Conservation (phyloP, 2,113 vertebrate genomes). For the Sinocyclocheilus grahami region DNA sequence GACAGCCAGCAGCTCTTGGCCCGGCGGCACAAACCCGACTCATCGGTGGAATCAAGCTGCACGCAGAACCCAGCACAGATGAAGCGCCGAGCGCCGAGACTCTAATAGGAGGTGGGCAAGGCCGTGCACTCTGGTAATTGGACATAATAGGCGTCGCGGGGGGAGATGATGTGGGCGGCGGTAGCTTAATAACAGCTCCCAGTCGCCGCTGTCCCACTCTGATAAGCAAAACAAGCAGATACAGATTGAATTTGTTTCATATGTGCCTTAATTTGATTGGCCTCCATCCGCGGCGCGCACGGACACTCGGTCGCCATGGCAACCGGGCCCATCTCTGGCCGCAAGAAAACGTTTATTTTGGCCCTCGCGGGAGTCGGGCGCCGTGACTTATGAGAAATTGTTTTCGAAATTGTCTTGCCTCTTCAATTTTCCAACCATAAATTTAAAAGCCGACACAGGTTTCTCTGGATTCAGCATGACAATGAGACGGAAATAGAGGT, state of each 20-base stretch:
- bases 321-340: conserved; percentile 65
- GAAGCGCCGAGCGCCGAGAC: neutral
- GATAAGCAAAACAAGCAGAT: conserved; percentile 60
- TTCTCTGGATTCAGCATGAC: conserved; percentile 62
- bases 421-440: conserved; percentile 72
- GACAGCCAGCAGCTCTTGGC: too few species aligned
- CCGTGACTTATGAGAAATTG: conserved; percentile 74
- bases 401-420: conserved; percentile 74
- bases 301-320: conserved; percentile 67
- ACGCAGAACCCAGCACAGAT: neutral
- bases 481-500: conserved; percentile 57
- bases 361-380: conserved; percentile 61
- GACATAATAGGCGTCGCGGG: conserved; percentile 53
- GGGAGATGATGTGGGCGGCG: conserved; percentile 52
- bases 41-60: neutral
- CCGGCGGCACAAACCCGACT: neutral
- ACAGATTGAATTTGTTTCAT: conserved; percentile 66
- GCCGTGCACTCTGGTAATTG: conserved; percentile 57
- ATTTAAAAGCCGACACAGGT: conserved; percentile 67
- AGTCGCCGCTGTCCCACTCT: conserved; percentile 45
- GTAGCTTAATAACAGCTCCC: conserved; percentile 31
- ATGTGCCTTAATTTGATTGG: conserved; percentile 61
- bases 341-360: conserved; percentile 65
- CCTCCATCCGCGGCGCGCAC: conserved; percentile 50
- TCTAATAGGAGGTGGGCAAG: conserved; percentile 20